These are phyloP conservation scores for Galendromus occidentalis DNA, from an alignment of 1,140 invertebrate species.

Conservation along the genomic window DNA sequence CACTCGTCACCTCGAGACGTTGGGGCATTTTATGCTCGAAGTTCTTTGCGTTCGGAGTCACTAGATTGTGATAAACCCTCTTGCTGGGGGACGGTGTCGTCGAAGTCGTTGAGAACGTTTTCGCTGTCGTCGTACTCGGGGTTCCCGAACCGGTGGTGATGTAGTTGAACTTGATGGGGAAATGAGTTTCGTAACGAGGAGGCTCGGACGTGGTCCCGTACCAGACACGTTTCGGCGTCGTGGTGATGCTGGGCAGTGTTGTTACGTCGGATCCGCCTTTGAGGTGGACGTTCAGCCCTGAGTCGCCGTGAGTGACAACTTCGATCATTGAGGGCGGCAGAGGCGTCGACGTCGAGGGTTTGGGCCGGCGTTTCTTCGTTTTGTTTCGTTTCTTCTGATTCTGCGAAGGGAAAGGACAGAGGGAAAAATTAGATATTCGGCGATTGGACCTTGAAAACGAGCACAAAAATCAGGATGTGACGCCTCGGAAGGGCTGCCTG, in stretches of 20 bases:
- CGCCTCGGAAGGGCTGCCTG: no score
- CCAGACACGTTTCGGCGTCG: neutral
- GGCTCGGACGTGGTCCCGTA: neutral
- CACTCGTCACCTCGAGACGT: neutral
- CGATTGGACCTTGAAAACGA: no score
- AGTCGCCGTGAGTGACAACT: slow-evolving; percentile 4
- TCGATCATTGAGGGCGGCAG: slow-evolving; percentile 1
- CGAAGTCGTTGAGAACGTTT: neutral
- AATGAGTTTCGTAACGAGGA: slow-evolving; percentile 5
- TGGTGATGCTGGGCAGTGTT: neutral
- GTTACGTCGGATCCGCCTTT: neutral
- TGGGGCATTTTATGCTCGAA: neutral
- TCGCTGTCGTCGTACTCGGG: neutral
- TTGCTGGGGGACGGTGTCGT: neutral
- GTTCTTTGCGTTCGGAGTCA: neutral
- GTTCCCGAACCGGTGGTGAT: neutral
- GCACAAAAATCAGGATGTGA: no score
- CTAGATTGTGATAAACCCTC: neutral
- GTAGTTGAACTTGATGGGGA: slow-evolving; percentile 9
- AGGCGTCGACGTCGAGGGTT: neutral
- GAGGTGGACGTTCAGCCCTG: neutral
- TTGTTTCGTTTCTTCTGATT: neutral
- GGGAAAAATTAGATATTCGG: no score
- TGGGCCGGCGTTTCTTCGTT: neutral
- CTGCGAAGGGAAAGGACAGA: no score